These are phyloP conservation scores for Crematogaster levior DNA, from an alignment of 2,888 invertebrate species.

Conservation along the genomic window DNA sequence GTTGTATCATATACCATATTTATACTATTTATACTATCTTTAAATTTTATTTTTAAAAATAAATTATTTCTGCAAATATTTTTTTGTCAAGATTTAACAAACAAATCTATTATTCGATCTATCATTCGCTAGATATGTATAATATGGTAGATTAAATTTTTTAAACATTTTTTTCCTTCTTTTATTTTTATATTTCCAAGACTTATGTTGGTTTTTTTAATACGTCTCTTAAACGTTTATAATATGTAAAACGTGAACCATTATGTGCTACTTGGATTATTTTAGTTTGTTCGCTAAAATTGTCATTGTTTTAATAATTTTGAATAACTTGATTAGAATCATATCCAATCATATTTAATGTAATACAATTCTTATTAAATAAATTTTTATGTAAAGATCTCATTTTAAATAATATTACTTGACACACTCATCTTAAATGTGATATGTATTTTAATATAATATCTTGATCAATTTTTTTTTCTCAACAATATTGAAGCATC, in stretches of 20 bases:
- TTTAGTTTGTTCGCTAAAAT: background rate
- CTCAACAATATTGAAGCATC: background rate
- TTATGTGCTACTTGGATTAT: too few relatives aligned
- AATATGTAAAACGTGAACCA: too few relatives aligned
- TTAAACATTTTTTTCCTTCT: background rate
- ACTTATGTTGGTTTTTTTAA: too few relatives aligned
- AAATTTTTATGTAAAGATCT: background rate
- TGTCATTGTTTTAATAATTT: background rate
- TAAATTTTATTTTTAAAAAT: background rate
- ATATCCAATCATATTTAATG: too few relatives aligned
- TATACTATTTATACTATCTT: background rate
- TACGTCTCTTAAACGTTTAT: too few relatives aligned
- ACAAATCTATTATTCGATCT: background rate
- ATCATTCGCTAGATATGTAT: background rate
- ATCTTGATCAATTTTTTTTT: background rate
- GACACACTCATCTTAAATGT: background rate
- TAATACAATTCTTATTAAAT: background rate
- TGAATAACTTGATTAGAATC: background rate
- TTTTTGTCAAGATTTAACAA: background rate
- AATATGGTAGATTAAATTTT: background rate
- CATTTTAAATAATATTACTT: background rate
- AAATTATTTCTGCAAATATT: background rate
- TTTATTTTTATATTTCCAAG: background rate
- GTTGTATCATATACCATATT: background rate
- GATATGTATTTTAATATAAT: background rate